A percentile compares a stretch with the other conserved stretches of the same genome.
Evolutionary conservation across 2,888 invertebrate species (phyloP).

Genomic region (Branchellion lobata): DNA sequence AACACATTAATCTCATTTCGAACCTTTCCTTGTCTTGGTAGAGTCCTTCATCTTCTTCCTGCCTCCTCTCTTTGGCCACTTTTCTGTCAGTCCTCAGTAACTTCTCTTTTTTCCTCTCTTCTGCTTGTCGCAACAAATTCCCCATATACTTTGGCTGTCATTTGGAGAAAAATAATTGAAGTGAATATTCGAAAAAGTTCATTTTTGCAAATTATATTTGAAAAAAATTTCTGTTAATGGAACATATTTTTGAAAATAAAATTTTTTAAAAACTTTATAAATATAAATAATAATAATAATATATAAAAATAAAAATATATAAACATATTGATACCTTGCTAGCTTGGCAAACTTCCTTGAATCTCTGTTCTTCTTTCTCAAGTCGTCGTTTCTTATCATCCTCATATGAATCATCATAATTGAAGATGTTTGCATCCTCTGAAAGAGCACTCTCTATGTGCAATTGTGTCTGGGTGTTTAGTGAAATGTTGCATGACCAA

Average conservation of each 20-base stretch:
- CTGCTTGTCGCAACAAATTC: background rate
- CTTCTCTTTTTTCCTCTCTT: slow-evolving; percentile 11
- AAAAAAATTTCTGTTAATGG: too few relatives aligned
- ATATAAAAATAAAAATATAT: too few relatives aligned
- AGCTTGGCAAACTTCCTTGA: background rate
- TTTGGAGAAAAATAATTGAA: too few relatives aligned
- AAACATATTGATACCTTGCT: too few relatives aligned
- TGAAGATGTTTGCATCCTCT: background rate
- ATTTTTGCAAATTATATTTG: too few relatives aligned
- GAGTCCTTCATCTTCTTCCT: slow-evolving; percentile 8
- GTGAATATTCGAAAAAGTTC: too few relatives aligned
- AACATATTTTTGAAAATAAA: too few relatives aligned
- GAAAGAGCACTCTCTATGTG: background rate
- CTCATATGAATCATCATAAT: background rate
- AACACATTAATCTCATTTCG: too few relatives aligned
- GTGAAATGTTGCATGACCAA: too few relatives aligned
- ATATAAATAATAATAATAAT: too few relatives aligned
- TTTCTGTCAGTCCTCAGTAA: background rate
- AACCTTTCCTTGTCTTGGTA: slow-evolving; percentile 7
- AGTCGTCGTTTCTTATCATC: background rate
- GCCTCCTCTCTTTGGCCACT: background rate
- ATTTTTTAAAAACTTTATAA: too few relatives aligned
- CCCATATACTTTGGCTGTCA: slow-evolving; percentile 4
- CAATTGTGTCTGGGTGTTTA: background rate
- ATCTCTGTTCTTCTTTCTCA: background rate